Percentiles rank a stretch among this genome's conserved stretches.
Conservation (phyloP, 92 coral and sea anemone species). For the Porites rus region DNA sequence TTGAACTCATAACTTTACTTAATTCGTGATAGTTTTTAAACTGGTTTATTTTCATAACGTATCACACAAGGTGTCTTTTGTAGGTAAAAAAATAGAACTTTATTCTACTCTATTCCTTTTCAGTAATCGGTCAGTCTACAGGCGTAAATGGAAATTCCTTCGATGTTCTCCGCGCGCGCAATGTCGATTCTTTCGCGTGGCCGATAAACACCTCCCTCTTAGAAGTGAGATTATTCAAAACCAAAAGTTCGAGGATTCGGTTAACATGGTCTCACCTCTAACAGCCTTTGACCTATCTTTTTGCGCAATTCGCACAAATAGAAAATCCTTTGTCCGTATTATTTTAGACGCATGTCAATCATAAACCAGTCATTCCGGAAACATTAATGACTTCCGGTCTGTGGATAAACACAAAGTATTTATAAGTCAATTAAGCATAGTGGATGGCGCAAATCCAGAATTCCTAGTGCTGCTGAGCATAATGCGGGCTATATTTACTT, state of each 20-base stretch:
- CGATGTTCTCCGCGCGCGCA: background rate
- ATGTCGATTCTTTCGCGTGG: too few relatives aligned
- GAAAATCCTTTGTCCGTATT: background rate
- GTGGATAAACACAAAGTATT: conserved; percentile 32
- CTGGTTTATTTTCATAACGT: background rate
- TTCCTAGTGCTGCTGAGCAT: too few relatives aligned
- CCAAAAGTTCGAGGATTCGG: background rate
- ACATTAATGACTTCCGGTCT: conserved; percentile 40
- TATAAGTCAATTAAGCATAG: conserved; percentile 40
- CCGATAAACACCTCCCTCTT: background rate
- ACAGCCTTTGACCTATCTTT: conserved; percentile 13
- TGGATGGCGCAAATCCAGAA: conserved; percentile 38
- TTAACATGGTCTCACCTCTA: background rate
- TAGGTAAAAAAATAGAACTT: conserved; percentile 15
- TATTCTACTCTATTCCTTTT: background rate
- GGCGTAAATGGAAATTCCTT: too few relatives aligned
- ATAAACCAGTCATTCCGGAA: conserved; percentile 33
- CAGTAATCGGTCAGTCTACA: background rate
- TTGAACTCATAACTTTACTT: background rate
- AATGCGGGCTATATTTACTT: background rate
- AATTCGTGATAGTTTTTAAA: too few relatives aligned
- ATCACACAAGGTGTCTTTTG: background rate
- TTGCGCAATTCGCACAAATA: conserved; percentile 30
- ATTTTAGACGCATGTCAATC: conserved; percentile 30
- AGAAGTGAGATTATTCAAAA: background rate